Evolutionary conservation across 2,888 invertebrate species (phyloP), one percentile per base, ranked within the genome.

Genomic region (Sclerodermus sp.): DNA sequence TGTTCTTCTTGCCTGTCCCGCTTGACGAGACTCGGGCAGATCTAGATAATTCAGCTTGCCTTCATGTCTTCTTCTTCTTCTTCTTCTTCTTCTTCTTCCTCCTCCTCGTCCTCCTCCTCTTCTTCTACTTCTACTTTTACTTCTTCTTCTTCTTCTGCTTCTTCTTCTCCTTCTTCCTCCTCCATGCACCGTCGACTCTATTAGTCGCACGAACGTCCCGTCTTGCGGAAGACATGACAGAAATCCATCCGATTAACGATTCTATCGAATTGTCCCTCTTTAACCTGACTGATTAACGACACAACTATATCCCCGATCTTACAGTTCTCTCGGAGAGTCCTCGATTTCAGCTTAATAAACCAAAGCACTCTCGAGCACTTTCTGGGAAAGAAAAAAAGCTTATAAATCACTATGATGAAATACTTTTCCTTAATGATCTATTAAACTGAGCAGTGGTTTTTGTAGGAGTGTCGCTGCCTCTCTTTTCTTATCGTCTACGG

Each of bases 251-350:
- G 40, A 39, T 39, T 39, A 39, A 39, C 40, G 40, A 39, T 36
- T 36, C 10, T 12, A 36, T 36, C 36, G 36, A 36, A 14, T 13
- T n/a, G 13, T 36, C 13, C 14, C 36, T 36, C 12, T 36, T 6
- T 36, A 57, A 47, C 51, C 47, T 49, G 56, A 51, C 55, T 61
- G 64, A 62, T 62, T 59, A 61, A 62, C 56, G 62, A 60, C 51
- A 58, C 45, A 47, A 45, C 48, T 53, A 34, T 41, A 48, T 49
- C 18, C 44, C 36, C 36, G 46, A 43, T 42, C 44, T 45, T 51
- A 57, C 52, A 23, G 3, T 23, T 23, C 23, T 23, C 8, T 23
- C 23, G 8, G 4, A 8, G 8, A n/a, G n/a, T n/a, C n/a, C n/a
- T n/a, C n/a, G n/a, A n/a, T n/a, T n/a, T n/a, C n/a, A n/a, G n/a